phyloP scores from a whole-genome alignment of 2,113 vertebrate species.

The Gymnocephalus cernua region DNA sequence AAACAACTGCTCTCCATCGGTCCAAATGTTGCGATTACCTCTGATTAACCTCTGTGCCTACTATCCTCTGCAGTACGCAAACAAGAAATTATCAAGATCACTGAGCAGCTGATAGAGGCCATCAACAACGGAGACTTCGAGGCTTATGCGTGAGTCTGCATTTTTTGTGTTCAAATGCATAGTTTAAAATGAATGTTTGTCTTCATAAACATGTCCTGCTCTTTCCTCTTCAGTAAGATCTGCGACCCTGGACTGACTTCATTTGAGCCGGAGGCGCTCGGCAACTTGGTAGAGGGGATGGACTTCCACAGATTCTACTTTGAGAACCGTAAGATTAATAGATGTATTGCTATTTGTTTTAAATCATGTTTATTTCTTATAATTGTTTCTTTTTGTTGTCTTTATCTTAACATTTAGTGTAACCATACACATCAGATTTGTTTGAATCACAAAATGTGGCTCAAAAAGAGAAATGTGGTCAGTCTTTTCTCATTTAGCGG shows the following conservation, averaged over 20 bases:
- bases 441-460: background rate
- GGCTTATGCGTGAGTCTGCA: conserved; percentile 90
- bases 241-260: conserved; percentile 97
- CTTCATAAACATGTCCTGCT: background rate
- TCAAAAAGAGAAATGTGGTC: background rate
- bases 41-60: background rate
- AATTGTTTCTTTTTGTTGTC: background rate
- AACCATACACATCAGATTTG: background rate
- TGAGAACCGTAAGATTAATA: conserved; percentile 91
- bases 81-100: conserved; percentile 86
- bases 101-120: conserved; percentile 94
- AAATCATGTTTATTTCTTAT: background rate
- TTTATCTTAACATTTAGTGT: background rate
- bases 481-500: background rate
- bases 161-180: accelerated
- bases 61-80: conserved; percentile 74
- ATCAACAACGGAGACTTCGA: conserved; percentile 95
- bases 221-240: conserved; percentile 87
- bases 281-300: conserved; percentile 98
- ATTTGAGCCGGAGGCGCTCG: conserved; percentile 95
- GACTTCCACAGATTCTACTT: conserved; percentile 99
- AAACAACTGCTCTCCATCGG: background rate
- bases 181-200: background rate
- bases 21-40: background rate
- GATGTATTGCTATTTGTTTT: background rate